Conservation (phyloP, 2,888 invertebrate species). For the Drosophila meridionalis region DNA sequence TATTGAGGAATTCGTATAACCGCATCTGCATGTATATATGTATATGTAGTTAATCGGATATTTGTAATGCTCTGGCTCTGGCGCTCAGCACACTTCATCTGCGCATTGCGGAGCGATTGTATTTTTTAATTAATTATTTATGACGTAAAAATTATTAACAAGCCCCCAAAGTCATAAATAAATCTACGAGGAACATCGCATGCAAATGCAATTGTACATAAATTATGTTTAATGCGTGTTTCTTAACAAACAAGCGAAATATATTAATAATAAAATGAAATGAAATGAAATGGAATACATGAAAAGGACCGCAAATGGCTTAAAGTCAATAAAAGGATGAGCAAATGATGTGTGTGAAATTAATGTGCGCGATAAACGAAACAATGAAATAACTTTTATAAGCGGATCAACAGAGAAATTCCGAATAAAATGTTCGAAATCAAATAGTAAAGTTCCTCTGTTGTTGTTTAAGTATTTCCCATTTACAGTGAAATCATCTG, state of each 20-base stretch:
- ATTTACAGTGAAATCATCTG: neutral
- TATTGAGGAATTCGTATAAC: neutral
- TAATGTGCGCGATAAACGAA: conserved; percentile 38
- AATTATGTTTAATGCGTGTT: conserved; percentile 59
- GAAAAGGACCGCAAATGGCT: conserved; percentile 51
- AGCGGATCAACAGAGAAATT: neutral
- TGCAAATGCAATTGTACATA: conserved; percentile 50
- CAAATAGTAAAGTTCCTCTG: neutral
- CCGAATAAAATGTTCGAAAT: neutral
- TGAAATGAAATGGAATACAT: conserved; percentile 29
- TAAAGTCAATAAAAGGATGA: conserved; percentile 51
- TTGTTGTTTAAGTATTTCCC: neutral
- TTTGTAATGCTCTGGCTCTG: conserved; percentile 22
- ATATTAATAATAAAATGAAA: conserved; percentile 42
- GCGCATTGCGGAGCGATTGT: conserved; percentile 1
- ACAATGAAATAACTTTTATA: conserved; percentile 7
- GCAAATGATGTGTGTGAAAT: conserved; percentile 64
- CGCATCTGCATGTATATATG: neutral
- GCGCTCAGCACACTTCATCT: neutral
- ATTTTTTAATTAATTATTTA: conserved; percentile 59
- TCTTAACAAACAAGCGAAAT: conserved; percentile 44
- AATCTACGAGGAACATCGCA: conserved; percentile 46
- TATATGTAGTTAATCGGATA: conserved; percentile 42
- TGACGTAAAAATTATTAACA: conserved; percentile 57
- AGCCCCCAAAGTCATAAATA: conserved; percentile 64